phyloP scores from a whole-genome alignment of 2,888 invertebrate species.

The Leptinotarsa haldemani region DNA sequence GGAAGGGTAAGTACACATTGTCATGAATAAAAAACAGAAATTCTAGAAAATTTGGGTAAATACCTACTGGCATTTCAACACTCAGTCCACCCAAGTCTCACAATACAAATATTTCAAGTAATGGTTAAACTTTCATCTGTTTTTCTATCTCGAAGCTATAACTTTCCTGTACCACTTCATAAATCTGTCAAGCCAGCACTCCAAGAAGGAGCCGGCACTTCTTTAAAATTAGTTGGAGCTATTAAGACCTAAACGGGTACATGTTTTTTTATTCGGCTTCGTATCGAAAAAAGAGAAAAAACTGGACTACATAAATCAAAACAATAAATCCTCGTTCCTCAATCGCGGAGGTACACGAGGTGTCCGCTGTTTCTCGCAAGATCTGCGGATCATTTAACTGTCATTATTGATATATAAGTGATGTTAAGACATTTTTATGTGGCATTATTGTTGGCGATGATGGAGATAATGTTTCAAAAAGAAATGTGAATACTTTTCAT shows the following conservation, averaged over 20 bases:
- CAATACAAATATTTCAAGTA: constrained; percentile 1
- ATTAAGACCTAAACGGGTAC: constrained; percentile 42
- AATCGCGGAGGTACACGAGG: constrained; percentile 17
- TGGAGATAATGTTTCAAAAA: neutral
- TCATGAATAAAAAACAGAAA: too few relatives aligned
- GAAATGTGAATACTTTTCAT: neutral
- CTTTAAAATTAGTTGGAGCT: constrained; percentile 47
- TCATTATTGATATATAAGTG: constrained; percentile 25
- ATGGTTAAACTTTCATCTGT: constrained; percentile 14
- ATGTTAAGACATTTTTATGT: constrained; percentile 7
- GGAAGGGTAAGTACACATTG: too few relatives aligned
- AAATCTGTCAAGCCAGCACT: constrained; percentile 56
- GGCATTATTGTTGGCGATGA: neutral
- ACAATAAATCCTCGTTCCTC: constrained; percentile 37
- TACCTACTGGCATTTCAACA: neutral
- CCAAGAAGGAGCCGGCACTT: constrained; percentile 47
- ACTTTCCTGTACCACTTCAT: constrained; percentile 55
- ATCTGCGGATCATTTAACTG: constrained; percentile 34
- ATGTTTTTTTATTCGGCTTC: constrained; percentile 29
- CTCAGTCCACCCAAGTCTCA: neutral
- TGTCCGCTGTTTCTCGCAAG: constrained; percentile 12
- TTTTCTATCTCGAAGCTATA: constrained; percentile 47
- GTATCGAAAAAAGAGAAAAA: constrained; percentile 46
- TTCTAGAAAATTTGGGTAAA: neutral
- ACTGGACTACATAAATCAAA: constrained; percentile 47